Conservation (phyloP, 2,113 vertebrate species). For the Antechinus flavipes region DNA sequence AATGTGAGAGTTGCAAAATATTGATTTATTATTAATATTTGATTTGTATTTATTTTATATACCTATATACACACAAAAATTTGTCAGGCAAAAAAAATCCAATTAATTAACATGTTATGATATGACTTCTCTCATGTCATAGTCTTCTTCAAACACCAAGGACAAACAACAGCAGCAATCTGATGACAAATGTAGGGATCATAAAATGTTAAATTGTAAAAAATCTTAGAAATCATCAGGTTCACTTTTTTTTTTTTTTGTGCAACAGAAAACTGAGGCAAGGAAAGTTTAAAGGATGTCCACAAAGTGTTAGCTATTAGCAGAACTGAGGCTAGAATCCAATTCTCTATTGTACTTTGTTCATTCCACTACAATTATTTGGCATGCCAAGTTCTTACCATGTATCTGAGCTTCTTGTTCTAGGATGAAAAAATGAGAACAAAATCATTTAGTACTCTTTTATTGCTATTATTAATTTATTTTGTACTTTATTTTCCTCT, state of each 20-base stretch:
- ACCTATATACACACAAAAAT: too few relatives aligned
- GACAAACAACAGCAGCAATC: background rate
- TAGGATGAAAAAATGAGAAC: background rate
- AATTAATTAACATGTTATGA: too few relatives aligned
- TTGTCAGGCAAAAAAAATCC: too few relatives aligned
- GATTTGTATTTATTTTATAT: too few relatives aligned
- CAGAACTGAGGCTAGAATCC: background rate
- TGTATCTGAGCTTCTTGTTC: background rate
- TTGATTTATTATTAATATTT: too few relatives aligned
- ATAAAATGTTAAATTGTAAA: background rate
- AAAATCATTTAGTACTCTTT: background rate
- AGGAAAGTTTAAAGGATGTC: background rate
- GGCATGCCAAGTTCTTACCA: background rate
- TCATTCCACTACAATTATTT: background rate
- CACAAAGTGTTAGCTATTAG: background rate
- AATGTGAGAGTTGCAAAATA: too few relatives aligned
- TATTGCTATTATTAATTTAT: too few relatives aligned
- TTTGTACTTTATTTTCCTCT: too few relatives aligned
- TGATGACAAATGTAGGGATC: background rate
- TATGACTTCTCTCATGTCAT: too few relatives aligned
- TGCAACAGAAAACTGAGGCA: too few relatives aligned
- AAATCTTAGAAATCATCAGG: background rate
- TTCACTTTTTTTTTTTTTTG: background rate
- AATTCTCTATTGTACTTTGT: background rate
- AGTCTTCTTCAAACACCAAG: too few relatives aligned